These are phyloP conservation scores for Trimorus sp. DNA, from an alignment of 2,888 invertebrate genomes.

Conservation along the genomic window DNA sequence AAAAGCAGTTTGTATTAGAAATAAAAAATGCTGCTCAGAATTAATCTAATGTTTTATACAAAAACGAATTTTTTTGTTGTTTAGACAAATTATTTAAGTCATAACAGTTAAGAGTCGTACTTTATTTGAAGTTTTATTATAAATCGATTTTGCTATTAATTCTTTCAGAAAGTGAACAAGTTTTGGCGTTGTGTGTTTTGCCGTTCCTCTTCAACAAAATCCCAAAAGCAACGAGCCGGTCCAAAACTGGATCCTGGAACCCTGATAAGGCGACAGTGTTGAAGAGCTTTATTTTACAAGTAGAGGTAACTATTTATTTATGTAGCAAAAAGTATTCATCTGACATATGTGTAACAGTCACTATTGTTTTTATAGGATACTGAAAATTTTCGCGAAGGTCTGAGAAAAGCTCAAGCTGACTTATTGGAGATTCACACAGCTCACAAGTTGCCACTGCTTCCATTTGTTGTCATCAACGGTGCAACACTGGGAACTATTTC, in stretches of 20 bases:
- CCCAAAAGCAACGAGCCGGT: constrained; percentile 20
- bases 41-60: too few relatives aligned
- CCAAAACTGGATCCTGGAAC: constrained; percentile 30
- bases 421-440: constrained; percentile 11
- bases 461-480: constrained; percentile 44
- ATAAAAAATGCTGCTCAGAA: too few relatives aligned
- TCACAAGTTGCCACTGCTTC: constrained; percentile 34
- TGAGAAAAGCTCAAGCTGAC: background rate
- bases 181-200: constrained; percentile 12
- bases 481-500: constrained; percentile 48
- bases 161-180: background rate
- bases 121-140: background rate
- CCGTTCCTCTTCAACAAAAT: constrained; percentile 38
- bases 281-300: constrained; percentile 17
- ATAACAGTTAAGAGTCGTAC: too few relatives aligned
- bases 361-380: constrained; percentile 26
- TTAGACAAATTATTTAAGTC: too few relatives aligned
- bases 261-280: constrained; percentile 21
- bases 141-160: background rate
- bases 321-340: background rate
- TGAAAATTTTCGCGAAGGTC: constrained; percentile 22
- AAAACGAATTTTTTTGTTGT: too few relatives aligned
- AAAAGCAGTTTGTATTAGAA: too few relatives aligned
- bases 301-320: constrained; percentile 3
- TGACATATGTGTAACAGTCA: too few relatives aligned